Conservation (phyloP, 2,113 vertebrate genomes). For the Oryctolagus cuniculus region mOryCun1.1 NC_091441.1:98145501-98146000, state of each 20-base stretch:
- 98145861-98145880: not conserved
- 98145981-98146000: not conserved
- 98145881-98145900: not conserved
- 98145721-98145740: not conserved
- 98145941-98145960: not conserved
- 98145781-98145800: not conserved
- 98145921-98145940: not conserved
- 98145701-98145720: not conserved
- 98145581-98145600: not conserved
- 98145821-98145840: not conserved
- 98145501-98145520: slow-evolving; percentile 18
- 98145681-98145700: not conserved
- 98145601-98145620: not conserved
- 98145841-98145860: not conserved
- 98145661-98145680: not conserved
- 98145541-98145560: not conserved
- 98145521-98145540: not conserved
- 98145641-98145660: not conserved
- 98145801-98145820: not conserved
- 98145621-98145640: not conserved
- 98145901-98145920: too few species aligned
- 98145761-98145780: not conserved
- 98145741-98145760: not conserved
- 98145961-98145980: not conserved
- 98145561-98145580: not conserved